Conservation (phyloP, 1,140 invertebrate genomes). For the Meloidogyne floridensis region DNA sequence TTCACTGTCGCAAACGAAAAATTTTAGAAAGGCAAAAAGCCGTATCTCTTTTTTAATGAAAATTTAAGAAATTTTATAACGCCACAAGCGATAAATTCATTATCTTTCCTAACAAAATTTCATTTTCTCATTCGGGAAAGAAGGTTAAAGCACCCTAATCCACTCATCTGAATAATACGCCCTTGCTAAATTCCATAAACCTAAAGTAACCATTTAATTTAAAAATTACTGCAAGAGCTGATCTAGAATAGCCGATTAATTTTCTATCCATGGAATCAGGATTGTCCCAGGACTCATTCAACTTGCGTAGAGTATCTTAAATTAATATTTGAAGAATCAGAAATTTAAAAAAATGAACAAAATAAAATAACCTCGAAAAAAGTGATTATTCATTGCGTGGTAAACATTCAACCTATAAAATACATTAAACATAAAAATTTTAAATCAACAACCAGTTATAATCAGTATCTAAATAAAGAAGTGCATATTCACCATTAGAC, state of each 20-base stretch:
- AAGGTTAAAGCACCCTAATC: too few species aligned
- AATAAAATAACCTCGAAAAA: slow-evolving; percentile 77
- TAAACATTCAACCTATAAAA: slow-evolving; percentile 75
- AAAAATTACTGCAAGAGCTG: slow-evolving; percentile 45
- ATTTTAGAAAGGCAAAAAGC: too few species aligned
- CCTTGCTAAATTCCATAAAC: not conserved
- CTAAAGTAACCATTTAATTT: slow-evolving; percentile 3
- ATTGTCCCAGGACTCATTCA: slow-evolving; percentile 52
- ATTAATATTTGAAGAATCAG: not conserved
- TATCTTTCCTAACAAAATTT: too few species aligned
- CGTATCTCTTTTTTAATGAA: too few species aligned
- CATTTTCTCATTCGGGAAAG: too few species aligned
- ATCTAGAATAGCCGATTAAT: slow-evolving; percentile 57
- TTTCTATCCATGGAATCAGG: slow-evolving; percentile 48
- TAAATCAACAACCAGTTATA: slow-evolving; percentile 75
- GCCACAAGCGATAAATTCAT: too few species aligned
- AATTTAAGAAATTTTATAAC: too few species aligned
- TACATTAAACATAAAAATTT: not conserved
- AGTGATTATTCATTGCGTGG: slow-evolving; percentile 73
- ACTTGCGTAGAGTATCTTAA: slow-evolving; percentile 50
- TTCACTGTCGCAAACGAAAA: too few species aligned
- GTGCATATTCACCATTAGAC: slow-evolving; percentile 87
- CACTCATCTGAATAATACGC: not conserved
- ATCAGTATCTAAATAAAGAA: slow-evolving; percentile 89
- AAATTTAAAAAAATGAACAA: slow-evolving; percentile 66